phyloP scores from a whole-genome alignment of 1,140 invertebrate species.

The Solenopsis fugax region DNA sequence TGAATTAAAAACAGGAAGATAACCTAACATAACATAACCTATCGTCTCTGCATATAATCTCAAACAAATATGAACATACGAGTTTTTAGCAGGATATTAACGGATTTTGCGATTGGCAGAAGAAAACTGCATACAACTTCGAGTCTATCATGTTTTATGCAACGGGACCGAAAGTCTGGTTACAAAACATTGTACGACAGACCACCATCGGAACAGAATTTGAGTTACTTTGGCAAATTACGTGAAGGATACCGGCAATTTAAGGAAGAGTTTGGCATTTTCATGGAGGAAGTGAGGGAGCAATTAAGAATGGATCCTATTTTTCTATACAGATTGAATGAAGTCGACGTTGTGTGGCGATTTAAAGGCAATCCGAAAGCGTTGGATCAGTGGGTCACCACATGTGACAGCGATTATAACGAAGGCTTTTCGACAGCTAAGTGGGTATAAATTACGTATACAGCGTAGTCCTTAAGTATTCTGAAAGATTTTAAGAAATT shows the following conservation, averaged over 20 bases:
- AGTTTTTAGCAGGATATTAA: conserved; percentile 22
- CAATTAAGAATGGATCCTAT: conserved; percentile 88
- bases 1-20: neutral
- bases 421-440: conserved; percentile 92
- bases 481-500: too few species aligned
- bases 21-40: neutral
- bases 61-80: conserved; percentile 14
- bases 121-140: conserved; percentile 43
- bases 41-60: neutral
- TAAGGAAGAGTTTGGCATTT: conserved; percentile 89
- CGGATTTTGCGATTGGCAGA: neutral
- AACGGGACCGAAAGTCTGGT: neutral
- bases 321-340: conserved; percentile 87
- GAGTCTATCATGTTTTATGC: neutral
- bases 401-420: conserved; percentile 92
- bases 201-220: conserved; percentile 43
- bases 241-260: conserved; percentile 89
- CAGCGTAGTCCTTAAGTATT: too few species aligned
- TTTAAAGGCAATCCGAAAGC: conserved; percentile 89
- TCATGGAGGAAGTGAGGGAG: conserved; percentile 90
- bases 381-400: conserved; percentile 91
- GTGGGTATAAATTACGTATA: conserved; percentile 60
- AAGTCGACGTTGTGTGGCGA: conserved; percentile 90
- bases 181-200: conserved; percentile 40
- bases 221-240: conserved; percentile 84